Percentiles rank a stretch among this genome's conserved stretches.
Evolutionary conservation across 2,888 invertebrate genomes (phyloP).

Genomic region (Sphaerophoria taeniata): DNA sequence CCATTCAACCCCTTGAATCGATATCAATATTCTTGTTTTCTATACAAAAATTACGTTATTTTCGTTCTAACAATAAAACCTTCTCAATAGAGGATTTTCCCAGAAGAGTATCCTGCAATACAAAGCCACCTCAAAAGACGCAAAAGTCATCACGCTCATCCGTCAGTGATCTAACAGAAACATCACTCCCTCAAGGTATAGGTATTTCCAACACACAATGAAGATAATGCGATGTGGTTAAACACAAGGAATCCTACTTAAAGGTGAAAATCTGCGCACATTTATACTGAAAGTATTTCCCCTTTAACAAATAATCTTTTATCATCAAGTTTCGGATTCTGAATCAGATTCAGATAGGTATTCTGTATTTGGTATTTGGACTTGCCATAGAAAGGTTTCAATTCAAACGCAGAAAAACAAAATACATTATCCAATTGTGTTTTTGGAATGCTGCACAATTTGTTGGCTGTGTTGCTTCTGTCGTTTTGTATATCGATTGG

Average conservation of each 20-base stretch:
- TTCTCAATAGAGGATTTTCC: background rate
- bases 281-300: slow-evolving; percentile 11
- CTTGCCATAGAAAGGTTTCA: slow-evolving; percentile 54
- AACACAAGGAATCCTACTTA: slow-evolving; percentile 66
- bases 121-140: slow-evolving; percentile 35
- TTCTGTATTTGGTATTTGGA: background rate
- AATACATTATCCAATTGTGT: slow-evolving; percentile 67
- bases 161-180: slow-evolving; percentile 50
- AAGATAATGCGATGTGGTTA: slow-evolving; percentile 62
- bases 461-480: slow-evolving; percentile 7
- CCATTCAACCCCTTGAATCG: too few species aligned
- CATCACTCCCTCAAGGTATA: slow-evolving; percentile 41
- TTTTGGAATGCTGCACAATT: slow-evolving; percentile 67
- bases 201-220: slow-evolving; percentile 44
- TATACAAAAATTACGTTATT: too few species aligned
- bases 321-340: slow-evolving; percentile 23
- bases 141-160: slow-evolving; percentile 62
- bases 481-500: slow-evolving; percentile 57
- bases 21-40: too few species aligned
- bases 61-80: too few species aligned
- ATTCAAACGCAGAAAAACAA: slow-evolving; percentile 53
- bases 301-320: slow-evolving; percentile 31
- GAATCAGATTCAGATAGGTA: background rate
- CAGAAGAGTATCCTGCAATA: slow-evolving; percentile 13
- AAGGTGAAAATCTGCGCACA: slow-evolving; percentile 72